These are phyloP conservation scores for Conomelus anceps DNA, from an alignment of 2,888 invertebrate species.

Conservation along the genomic window DNA sequence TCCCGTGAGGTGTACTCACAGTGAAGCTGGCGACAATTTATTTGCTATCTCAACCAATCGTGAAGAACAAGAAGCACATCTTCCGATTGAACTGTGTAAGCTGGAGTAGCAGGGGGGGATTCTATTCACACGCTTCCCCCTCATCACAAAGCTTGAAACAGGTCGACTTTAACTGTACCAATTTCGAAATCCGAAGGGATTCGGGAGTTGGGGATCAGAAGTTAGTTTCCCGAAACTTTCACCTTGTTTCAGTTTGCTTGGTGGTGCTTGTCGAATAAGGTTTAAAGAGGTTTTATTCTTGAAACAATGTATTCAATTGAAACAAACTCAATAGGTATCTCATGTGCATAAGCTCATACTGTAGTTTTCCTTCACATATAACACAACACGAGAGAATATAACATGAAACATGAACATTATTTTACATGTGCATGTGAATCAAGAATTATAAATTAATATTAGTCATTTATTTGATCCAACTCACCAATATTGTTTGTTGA, in stretches of 20 bases:
- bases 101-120: not conserved
- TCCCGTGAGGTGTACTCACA: not conserved
- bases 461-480: too few species aligned
- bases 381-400: too few species aligned
- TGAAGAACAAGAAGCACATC: not conserved
- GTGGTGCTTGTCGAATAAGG: not conserved
- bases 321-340: too few species aligned
- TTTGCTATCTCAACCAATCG: not conserved
- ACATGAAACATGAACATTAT: too few species aligned
- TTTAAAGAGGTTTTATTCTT: not conserved
- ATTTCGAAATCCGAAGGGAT: not conserved
- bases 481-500: too few species aligned
- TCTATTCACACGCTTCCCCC: too few species aligned
- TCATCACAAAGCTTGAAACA: not conserved
- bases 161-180: not conserved
- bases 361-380: too few species aligned
- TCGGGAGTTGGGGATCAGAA: not conserved
- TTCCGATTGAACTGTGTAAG: not conserved
- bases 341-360: too few species aligned
- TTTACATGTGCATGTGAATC: too few species aligned
- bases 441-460: too few species aligned
- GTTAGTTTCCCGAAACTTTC: not conserved
- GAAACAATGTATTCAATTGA: not conserved
- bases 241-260: not conserved
- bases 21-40: not conserved